A percentile compares a stretch with the other conserved stretches of the same genome.
These are phyloP conservation scores for Hirtodrosophila trivittata DNA, from an alignment of 2,888 invertebrate genomes.

Conservation along the genomic window DNA sequence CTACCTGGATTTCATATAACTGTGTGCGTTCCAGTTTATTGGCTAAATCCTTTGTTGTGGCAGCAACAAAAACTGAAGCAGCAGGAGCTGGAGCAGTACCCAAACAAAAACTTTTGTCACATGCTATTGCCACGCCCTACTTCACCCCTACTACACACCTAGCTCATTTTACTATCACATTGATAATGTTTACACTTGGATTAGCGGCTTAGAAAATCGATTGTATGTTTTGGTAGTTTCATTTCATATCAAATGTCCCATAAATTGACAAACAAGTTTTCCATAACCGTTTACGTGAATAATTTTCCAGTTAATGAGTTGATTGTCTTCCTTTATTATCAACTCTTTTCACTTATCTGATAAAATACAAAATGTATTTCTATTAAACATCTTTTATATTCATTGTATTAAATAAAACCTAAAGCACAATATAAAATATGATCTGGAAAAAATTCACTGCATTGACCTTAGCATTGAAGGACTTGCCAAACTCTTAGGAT, in stretches of 20 bases:
- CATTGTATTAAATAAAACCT: too few species aligned
- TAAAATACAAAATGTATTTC: too few species aligned
- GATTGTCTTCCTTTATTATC: slow-evolving; percentile 21
- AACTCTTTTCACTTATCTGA: not conserved
- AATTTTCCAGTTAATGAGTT: slow-evolving; percentile 16
- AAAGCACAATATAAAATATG: too few species aligned
- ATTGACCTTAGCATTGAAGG: too few species aligned
- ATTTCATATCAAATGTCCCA: slow-evolving; percentile 48
- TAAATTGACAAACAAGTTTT: slow-evolving; percentile 52
- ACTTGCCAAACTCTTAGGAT: too few species aligned
- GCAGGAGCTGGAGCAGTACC: slow-evolving; percentile 2
- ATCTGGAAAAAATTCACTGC: too few species aligned
- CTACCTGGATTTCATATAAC: slow-evolving; percentile 12
- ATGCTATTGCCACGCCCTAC: slow-evolving; percentile 22
- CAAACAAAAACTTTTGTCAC: slow-evolving; percentile 28
- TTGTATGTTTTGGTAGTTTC: slow-evolving; percentile 10
- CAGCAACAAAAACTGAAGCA: slow-evolving; percentile 22
- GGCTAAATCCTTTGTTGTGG: slow-evolving; percentile 71
- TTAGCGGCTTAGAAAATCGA: slow-evolving; percentile 49
- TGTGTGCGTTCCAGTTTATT: slow-evolving; percentile 43
- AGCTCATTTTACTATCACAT: not conserved
- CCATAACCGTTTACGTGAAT: slow-evolving; percentile 20
- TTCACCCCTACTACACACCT: not conserved
- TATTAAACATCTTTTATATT: too few species aligned
- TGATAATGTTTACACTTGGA: slow-evolving; percentile 53